Percentiles rank a stretch among this genome's conserved stretches.
phyloP scores from a whole-genome alignment of 1,140 invertebrate species.

The Sitobion miscanthi region DNA sequence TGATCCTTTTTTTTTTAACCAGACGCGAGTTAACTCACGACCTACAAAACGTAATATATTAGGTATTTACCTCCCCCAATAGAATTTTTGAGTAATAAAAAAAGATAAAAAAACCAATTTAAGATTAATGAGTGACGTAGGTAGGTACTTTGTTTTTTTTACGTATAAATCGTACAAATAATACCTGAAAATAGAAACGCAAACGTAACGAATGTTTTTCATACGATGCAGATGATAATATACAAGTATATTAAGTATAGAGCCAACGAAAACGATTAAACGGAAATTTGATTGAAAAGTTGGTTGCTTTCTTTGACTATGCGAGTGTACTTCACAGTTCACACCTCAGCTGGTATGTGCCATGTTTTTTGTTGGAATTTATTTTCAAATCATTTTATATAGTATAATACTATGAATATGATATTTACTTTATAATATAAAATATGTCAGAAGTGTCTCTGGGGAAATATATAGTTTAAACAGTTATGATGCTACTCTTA shows the following conservation, averaged over 20 bases:
- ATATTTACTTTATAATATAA: conserved; percentile 5
- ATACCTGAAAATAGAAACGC: background rate
- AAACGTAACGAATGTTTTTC: background rate
- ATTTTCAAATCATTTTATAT: background rate
- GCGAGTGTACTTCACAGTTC: background rate
- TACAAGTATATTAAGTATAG: background rate
- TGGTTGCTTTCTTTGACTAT: background rate
- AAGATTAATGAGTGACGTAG: background rate
- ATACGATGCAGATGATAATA: background rate
- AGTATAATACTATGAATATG: background rate
- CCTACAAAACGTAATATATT: background rate
- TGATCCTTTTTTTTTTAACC: background rate
- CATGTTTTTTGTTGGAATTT: background rate
- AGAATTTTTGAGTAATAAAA: background rate
- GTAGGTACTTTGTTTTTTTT: background rate
- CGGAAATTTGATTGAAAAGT: background rate
- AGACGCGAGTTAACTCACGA: background rate
- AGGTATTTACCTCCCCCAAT: background rate
- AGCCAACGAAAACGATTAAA: background rate
- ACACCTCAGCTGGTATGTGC: background rate
- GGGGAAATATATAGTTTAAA: conserved; percentile 10
- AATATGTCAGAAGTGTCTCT: background rate
- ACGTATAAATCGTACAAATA: background rate
- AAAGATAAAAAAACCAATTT: background rate
- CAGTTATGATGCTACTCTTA: background rate